A percentile compares a stretch with the other conserved stretches of the same genome.
These are phyloP conservation scores for Sebastes iracundus DNA, from an alignment of 2,797 vertebrate species.

Conservation along the genomic window DNA sequence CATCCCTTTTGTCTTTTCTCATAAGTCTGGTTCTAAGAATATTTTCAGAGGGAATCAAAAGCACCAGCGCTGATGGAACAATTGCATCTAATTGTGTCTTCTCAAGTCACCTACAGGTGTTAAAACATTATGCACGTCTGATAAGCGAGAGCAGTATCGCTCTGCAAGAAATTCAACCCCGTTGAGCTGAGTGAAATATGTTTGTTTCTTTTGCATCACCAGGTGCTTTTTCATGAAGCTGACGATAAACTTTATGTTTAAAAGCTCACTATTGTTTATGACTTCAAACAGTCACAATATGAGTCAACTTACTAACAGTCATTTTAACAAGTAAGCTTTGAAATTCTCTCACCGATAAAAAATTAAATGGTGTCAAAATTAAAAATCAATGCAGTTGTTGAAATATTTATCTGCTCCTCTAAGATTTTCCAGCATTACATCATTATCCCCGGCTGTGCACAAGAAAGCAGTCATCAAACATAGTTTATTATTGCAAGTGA, in stretches of 20 bases:
- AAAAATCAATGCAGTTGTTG: neutral
- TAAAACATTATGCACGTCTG: neutral
- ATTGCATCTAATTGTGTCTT: neutral
- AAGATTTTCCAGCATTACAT: neutral
- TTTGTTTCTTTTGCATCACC: neutral
- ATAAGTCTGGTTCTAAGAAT: slow-evolving; percentile 8
- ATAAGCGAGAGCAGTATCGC: neutral
- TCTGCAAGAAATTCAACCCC: neutral
- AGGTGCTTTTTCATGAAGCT: neutral
- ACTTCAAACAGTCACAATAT: neutral
- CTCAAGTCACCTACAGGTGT: neutral
- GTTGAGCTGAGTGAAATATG: neutral
- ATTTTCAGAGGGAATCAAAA: slow-evolving; percentile 1
- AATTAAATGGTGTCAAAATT: neutral
- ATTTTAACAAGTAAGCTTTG: neutral
- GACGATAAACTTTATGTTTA: neutral
- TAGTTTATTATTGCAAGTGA: neutral
- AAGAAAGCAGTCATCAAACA: neutral
- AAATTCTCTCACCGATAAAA: neutral
- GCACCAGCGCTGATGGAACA: neutral
- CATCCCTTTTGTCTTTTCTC: neutral
- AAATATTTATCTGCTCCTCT: neutral
- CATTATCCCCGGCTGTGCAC: neutral
- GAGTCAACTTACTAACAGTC: neutral
- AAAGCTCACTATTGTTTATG: neutral